Base-by-base conservation (phyloP, 2,797 vertebrate species). In the Ceyx erithaca region DNA sequence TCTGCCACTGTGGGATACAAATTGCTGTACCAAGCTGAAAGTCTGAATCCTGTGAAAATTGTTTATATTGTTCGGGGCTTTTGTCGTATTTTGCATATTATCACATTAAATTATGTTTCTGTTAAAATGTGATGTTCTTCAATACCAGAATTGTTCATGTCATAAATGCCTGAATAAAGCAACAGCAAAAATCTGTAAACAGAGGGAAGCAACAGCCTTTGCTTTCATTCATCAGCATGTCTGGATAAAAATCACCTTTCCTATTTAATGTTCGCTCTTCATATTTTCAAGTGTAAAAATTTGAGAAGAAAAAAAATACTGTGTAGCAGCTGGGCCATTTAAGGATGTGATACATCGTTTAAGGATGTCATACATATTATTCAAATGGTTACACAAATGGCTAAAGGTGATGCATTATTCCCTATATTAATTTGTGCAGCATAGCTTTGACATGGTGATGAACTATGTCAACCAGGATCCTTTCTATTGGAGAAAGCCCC, bases 341-440 rank as follows among this genome's bases (percentile, higher is more conserved):
- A 68, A 93, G 61, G 67, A 95, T 86, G 73, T 64, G 37, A 90
- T 95, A 58, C 87, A 68, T 96, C 37, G 37, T 40, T 40, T 40
- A 40, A 40, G 37, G 37, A 40, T 40, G 37, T 64, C 33, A 90
- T 95, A 57, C 87, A 67, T 96, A 83, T 95, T 96, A 85, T 92
- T 95, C 93, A 94, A 93, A 91, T 59, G 94, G 82, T 91, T 87
- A 94, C 94, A 95, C 15, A 12, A 96, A 95, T 83, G 90, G 75
- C 72, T 57, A 92, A 86, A 72, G 84, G 52, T 93, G 95, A 72
- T 94, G 63, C 40, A 80, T 75, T 95, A 72, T 93, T 96, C 81
- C 79, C 40, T 80, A 43, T 85, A 94, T 90, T 94, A 88, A 68
- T 89, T 78, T 88, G 85, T 85, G 85, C 80, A 58, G 58, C 85